Conservation (phyloP, 35 echinoderm and acorn worm species). For the Apostichopus californicus region DNA sequence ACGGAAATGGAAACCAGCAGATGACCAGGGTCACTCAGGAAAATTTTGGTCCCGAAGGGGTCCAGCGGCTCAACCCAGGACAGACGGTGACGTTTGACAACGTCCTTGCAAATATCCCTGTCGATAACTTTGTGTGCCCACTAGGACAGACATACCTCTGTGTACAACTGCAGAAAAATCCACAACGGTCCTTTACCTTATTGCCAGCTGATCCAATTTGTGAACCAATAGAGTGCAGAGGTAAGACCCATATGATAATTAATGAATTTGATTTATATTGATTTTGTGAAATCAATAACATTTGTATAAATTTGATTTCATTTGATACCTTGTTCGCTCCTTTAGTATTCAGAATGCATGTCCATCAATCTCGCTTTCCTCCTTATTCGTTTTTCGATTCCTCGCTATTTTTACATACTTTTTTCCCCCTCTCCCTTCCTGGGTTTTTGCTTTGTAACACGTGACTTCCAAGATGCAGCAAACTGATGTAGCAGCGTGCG, state of each 20-base stretch:
- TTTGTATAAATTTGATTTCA: too few relatives aligned
- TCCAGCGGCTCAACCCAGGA: neutral
- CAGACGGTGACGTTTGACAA: neutral
- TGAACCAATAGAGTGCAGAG: slow-evolving; percentile 38
- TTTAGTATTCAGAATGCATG: too few relatives aligned
- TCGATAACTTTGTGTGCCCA: slow-evolving; percentile 49
- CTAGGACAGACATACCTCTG: slow-evolving; percentile 14
- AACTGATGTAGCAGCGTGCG: too few relatives aligned
- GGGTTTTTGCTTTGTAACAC: too few relatives aligned
- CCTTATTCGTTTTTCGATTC: too few relatives aligned
- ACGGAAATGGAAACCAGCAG: slow-evolving; percentile 51
- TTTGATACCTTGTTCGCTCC: too few relatives aligned
- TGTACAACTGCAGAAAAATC: slow-evolving; percentile 52
- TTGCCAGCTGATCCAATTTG: neutral
- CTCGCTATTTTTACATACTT: too few relatives aligned
- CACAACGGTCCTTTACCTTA: slow-evolving; percentile 2
- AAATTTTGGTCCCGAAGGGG: neutral
- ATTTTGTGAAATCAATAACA: too few relatives aligned
- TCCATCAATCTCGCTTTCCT: too few relatives aligned
- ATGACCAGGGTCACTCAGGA: neutral
- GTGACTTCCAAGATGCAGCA: too few relatives aligned
- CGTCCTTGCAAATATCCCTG: neutral
- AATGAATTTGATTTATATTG: too few relatives aligned
- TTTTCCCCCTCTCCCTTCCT: too few relatives aligned
- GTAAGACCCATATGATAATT: neutral